Evolutionary conservation across 2,113 vertebrate species (phyloP), one percentile per base, ranked within the genome.

Genomic region (Leucosticte australis): DNA sequence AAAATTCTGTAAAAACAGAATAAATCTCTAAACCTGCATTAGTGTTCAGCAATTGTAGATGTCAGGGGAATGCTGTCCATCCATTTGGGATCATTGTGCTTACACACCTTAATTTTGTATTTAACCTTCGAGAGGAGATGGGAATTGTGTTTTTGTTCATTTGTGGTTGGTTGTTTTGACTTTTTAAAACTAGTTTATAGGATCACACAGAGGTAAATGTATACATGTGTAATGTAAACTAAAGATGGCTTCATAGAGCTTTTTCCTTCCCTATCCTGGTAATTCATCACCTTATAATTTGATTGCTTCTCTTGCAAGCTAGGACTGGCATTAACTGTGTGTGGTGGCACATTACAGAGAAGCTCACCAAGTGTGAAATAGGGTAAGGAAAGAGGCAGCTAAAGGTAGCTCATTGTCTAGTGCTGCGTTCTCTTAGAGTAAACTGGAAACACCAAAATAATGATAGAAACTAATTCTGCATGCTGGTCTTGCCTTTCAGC

Each of bases 331-430:
- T 89, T 87, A 86, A 47, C 85, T 63, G 55, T 94, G 57, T 92
- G 77, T 47, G 68, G 76, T 92, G 75, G 50, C 60, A 70, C 52
- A 80, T 78, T 87, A 71, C 87, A 84, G 90, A 90, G 85, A 90
- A 92, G 56, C 65, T 92, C 81, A 74, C 44, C 46, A 83, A 30
- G 60, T 94, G 65, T 96, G 92, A 87, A 89, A 87, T 81, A 92
- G 90, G 74, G 81, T 89, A 87, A 78, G 83, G 68, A 83, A 89
- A 83, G 62, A 92, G 65, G 24, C 78, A 82, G 41, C 57, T 92
- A 75, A 89, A 91, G 82, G 84, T 94, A 94, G 73, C 42, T 91
- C 23, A 46, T n/a, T 81, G 33, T 16, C 49, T 95, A 95, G 78
- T 2, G 10, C 49, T 91, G 62, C 6, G 1, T 76, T 87, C 59